Base-by-base conservation (phyloP, 2,113 vertebrate genomes). In the Melanerpes aurifrons region DNA sequence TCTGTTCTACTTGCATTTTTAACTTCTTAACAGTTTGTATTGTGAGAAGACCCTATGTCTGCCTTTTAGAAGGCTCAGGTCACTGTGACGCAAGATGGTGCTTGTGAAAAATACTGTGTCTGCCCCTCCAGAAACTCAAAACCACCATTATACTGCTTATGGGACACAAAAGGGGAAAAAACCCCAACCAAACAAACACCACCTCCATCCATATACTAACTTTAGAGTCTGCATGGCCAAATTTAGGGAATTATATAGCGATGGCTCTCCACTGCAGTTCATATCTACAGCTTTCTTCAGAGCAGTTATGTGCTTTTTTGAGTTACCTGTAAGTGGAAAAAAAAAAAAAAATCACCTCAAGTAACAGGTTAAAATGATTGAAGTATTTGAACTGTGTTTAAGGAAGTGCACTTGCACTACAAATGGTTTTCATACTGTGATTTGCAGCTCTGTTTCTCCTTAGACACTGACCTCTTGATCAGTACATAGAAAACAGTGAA, bases 201-300 rank as follows among this genome's bases (percentile, higher is more conserved):
- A 18, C 0, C 5, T 66, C 16, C 26, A 54, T 9, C 12, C 35
- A 67, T 57, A 84, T 50, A 98, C 99, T 96, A 96, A 99, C 99
- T 98, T 99, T 67, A 99, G 98, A 32, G 98, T 98, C 90, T 99
- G 98, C 95, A 99, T 95, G 54, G 99, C 99, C 95, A 99, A 97
- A 95, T 88, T 98, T 83, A 99, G 97, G 25, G 99, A 98, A 97
- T 99, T 99, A 97, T 99, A 99, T 1, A 99, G 97, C 15, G 99
- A 99, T 2, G 99, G 99, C 74, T 99, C 99, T 94, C 99, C 99
- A 19, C 92, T 94, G 89, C 99, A 99, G n/a, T 94, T 96, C 22
- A 98, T 98, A 97, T 98, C 98, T 82, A 98, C 97, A 4, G 98
- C 98, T 97, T 99, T 99, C 97, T 98, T 99, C 94, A 99, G 95